Base-by-base conservation (phyloP, 2,797 vertebrate species). In the Argyrosomus regius region DNA sequence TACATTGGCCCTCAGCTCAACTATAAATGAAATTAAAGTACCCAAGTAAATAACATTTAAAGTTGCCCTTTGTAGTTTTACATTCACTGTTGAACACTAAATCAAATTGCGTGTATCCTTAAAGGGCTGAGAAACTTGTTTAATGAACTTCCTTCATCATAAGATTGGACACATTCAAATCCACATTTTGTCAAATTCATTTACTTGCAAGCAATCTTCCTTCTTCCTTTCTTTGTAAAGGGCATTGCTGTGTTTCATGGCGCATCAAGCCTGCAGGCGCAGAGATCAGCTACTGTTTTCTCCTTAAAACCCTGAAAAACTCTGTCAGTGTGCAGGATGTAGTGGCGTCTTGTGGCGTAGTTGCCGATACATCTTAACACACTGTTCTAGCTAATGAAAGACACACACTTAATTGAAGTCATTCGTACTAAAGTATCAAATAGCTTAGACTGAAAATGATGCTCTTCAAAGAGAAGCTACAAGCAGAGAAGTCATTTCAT, bases 401-500 rank as follows among this genome's bases (percentile, higher is more conserved):
- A 72, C 63, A 56, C 66, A 56, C 13, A 28, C 22, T 20, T 43
- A 7, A 69, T 18, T 11, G 10, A 54, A 31, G 6, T 1, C 10
- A 20, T 16, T 45, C 18, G 12, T 14, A 64, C 26, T 64, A 64
- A 61, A 76, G 6, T 45, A 56, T 2, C 12, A 14, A 20, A 60
- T 54, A 69, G 35, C 10, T 48, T 2, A 31, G 12, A 10, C 2
- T 50, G 2, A 64, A 62, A 67, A 28, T 52, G 2, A 28, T n/a
- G 31, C 53, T 28, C 45, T 67, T 62, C 24, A 77, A 78, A 56
- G 20, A 31, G 13, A 22, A 70, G 14, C 63, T 11, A 11, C 11
- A 52, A 39, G 53, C 17, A 70, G 66, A 41, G 28, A 69, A 61
- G 22, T 28, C 22, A 3, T 70, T 65, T 45, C 31, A 64, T 45